phyloP scores from a whole-genome alignment of 92 coral and sea anemone species.

The Parazoanthus atlanticus region DNA sequence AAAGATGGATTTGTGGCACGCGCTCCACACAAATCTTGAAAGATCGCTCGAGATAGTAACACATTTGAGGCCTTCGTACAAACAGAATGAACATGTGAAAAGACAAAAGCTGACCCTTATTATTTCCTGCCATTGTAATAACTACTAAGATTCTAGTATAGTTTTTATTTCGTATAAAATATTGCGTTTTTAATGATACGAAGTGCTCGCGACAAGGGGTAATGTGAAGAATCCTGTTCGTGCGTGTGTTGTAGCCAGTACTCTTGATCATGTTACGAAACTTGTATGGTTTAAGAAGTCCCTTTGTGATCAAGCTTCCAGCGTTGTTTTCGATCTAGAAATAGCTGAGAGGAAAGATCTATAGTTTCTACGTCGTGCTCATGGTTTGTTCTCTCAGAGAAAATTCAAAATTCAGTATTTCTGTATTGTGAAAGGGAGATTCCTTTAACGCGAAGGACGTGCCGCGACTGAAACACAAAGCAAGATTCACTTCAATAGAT shows the following conservation, averaged over 20 bases:
- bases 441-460: conserved; percentile 39
- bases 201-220: conserved; percentile 21
- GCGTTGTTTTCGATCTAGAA: conserved; percentile 22
- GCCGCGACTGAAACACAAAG: conserved; percentile 19
- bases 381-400: conserved; percentile 25
- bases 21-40: conserved; percentile 6
- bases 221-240: conserved; percentile 8
- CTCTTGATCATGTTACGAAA: conserved; percentile 38
- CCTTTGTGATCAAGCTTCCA: conserved; percentile 31
- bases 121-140: not conserved
- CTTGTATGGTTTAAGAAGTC: conserved; percentile 21
- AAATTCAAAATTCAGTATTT: conserved; percentile 18
- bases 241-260: conserved; percentile 30
- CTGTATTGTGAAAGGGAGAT: conserved; percentile 25
- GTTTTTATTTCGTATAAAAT: conserved; percentile 8
- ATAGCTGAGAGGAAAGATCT: not conserved
- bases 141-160: not conserved
- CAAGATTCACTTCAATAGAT: conserved; percentile 29
- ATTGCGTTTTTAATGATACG: not conserved
- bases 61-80: conserved; percentile 32
- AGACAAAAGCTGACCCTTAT: not conserved
- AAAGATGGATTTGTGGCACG: not conserved
- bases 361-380: not conserved
- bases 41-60: conserved; percentile 20
- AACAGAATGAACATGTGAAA: conserved; percentile 10